These are phyloP conservation scores for Cliona cf. orientalis DNA, from an alignment of 37 sponge, comb jelly and placozoan species.

Conservation along the genomic window DNA sequence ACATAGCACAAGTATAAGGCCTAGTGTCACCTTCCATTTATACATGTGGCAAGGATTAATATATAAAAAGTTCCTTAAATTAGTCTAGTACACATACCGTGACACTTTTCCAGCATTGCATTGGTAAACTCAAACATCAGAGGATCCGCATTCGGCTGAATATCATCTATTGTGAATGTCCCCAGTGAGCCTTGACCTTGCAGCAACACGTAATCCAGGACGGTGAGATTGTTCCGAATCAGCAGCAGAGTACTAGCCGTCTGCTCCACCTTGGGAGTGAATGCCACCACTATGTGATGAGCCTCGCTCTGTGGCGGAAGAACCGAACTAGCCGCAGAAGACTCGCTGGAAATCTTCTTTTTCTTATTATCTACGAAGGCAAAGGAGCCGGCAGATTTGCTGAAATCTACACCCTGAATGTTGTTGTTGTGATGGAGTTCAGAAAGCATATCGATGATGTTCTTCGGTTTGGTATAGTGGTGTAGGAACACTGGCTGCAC, in stretches of 20 bases:
- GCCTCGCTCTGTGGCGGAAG: constrained; percentile 23
- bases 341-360: background rate
- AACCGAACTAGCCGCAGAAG: background rate
- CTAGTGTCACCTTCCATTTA: background rate
- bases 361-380: background rate
- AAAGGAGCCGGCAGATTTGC: constrained; percentile 4
- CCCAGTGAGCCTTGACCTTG: constrained; percentile 52
- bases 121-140: constrained; percentile 59
- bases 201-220: constrained; percentile 75
- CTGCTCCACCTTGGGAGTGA: constrained; percentile 43
- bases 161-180: constrained; percentile 43
- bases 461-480: constrained; percentile 32
- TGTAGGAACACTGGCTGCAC: constrained; percentile 47
- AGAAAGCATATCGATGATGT: constrained; percentile 13
- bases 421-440: constrained; percentile 9
- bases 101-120: constrained; percentile 44
- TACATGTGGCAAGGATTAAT: background rate
- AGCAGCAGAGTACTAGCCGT: constrained; percentile 24
- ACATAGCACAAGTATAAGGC: background rate
- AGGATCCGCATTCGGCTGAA: constrained; percentile 38
- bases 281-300: constrained; percentile 15
- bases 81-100: constrained; percentile 1
- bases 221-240: constrained; percentile 75
- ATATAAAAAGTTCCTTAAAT: background rate
- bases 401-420: constrained; percentile 24